Percentiles rank a stretch among this genome's conserved stretches.
Conservation (phyloP, 2,113 vertebrate genomes). For the Mesembrinibis cayennensis region DNA sequence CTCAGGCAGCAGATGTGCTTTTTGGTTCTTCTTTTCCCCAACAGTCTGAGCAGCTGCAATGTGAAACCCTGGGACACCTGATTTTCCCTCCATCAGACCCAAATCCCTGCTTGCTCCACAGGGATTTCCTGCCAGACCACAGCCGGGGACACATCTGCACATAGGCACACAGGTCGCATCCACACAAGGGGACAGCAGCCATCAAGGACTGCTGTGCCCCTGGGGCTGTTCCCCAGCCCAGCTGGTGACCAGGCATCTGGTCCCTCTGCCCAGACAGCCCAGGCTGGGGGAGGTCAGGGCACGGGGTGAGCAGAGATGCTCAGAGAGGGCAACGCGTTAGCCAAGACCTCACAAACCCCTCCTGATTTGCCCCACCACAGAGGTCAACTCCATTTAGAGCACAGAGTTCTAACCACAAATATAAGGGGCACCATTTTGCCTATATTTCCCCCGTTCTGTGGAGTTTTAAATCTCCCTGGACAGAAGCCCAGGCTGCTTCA, state of each 20-base stretch:
- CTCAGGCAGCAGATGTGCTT: background rate
- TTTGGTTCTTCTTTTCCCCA: background rate
- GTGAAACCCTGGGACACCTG: background rate
- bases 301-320: background rate
- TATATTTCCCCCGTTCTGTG: background rate
- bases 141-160: background rate
- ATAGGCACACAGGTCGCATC: background rate
- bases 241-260: background rate
- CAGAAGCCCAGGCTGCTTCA: background rate
- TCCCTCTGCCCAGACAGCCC: background rate
- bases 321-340: background rate
- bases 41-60: background rate
- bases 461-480: background rate
- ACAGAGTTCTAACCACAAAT: background rate
- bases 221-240: background rate
- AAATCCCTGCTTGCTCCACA: background rate
- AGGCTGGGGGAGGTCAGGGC: background rate
- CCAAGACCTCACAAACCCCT: background rate
- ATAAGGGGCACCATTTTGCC: background rate
- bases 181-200: accelerated
- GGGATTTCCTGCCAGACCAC: background rate
- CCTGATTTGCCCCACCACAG: background rate
- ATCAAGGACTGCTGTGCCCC: accelerated
- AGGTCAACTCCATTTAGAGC: background rate
- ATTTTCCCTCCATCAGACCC: background rate